These are phyloP conservation scores for Whitmania pigra DNA, from an alignment of 1,140 invertebrate species.

Conservation along the genomic window DNA sequence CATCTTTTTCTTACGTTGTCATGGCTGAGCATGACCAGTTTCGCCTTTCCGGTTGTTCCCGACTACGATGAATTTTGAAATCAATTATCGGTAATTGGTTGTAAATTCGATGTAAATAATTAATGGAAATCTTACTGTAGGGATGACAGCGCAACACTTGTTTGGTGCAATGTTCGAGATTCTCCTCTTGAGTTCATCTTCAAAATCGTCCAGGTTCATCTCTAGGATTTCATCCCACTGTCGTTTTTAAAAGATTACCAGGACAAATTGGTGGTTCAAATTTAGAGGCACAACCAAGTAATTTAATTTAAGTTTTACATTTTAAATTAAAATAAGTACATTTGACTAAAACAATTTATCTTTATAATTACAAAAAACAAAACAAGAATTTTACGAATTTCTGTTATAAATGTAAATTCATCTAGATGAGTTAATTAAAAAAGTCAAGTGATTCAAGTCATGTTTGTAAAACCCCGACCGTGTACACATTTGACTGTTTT, in stretches of 20 bases:
- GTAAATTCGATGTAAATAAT: no score
- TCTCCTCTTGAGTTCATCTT: conserved; percentile 54
- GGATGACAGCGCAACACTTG: conserved; percentile 72
- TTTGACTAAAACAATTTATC: no score
- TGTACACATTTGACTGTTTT: no score
- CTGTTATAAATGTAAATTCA: no score
- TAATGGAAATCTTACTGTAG: conserved; percentile 52
- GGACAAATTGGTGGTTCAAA: no score
- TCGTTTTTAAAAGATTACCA: conserved; percentile 28
- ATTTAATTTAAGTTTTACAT: background rate
- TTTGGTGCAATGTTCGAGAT: conserved; percentile 61
- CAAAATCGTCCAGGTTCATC: conserved; percentile 56
- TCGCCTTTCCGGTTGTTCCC: conserved; percentile 69
- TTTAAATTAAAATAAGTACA: no score
- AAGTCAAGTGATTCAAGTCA: background rate
- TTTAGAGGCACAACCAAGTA: background rate
- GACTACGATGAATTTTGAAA: conserved; percentile 50
- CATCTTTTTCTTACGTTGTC: conserved; percentile 52
- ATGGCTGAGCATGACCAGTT: conserved; percentile 74
- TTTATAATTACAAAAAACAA: no score
- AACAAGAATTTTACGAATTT: no score
- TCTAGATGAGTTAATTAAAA: no score
- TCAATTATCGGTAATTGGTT: conserved; percentile 21
- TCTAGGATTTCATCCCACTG: conserved; percentile 36
- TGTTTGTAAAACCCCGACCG: background rate